These are phyloP conservation scores for Neoniphon sammara DNA, from an alignment of 2,797 vertebrate species.

Conservation along the genomic window DNA sequence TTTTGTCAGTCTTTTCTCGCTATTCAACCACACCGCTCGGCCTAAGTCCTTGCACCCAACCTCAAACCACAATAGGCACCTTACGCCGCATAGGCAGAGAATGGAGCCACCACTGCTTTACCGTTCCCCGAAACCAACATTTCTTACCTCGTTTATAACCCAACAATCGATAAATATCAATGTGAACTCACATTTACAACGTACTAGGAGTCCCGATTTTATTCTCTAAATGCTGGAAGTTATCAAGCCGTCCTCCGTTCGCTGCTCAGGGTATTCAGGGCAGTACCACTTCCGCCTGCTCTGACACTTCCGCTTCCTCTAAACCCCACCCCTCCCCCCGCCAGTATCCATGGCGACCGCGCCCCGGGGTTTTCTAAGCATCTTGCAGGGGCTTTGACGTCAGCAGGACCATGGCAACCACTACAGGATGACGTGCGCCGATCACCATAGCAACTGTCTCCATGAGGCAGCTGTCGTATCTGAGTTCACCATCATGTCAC, in stretches of 20 bases:
- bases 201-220: conserved; percentile 79
- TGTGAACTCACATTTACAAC: conserved; percentile 82
- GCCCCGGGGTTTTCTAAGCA: conserved; percentile 81
- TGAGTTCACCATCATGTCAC: conserved; percentile 65
- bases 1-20: conserved; percentile 41
- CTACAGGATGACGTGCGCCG: conserved; percentile 80
- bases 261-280: conserved; percentile 87
- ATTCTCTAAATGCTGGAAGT: conserved; percentile 81
- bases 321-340: conserved; percentile 83
- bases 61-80: conserved; percentile 84
- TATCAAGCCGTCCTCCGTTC: conserved; percentile 84
- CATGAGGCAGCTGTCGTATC: conserved; percentile 71
- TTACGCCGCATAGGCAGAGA: conserved; percentile 78
- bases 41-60: conserved; percentile 81
- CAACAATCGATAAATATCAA: conserved; percentile 47
- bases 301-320: conserved; percentile 91
- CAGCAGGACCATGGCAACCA: conserved; percentile 83
- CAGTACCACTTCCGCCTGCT: conserved; percentile 89
- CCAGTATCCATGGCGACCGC: conserved; percentile 79
- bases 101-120: no score
- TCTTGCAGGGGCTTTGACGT: conserved; percentile 84
- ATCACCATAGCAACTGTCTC: conserved; percentile 83
- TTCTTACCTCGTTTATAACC: not conserved
- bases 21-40: conserved; percentile 70
- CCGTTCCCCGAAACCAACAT: conserved; percentile 1